Conservation (phyloP, 2,113 vertebrate species). For the Laticauda colubrina region DNA sequence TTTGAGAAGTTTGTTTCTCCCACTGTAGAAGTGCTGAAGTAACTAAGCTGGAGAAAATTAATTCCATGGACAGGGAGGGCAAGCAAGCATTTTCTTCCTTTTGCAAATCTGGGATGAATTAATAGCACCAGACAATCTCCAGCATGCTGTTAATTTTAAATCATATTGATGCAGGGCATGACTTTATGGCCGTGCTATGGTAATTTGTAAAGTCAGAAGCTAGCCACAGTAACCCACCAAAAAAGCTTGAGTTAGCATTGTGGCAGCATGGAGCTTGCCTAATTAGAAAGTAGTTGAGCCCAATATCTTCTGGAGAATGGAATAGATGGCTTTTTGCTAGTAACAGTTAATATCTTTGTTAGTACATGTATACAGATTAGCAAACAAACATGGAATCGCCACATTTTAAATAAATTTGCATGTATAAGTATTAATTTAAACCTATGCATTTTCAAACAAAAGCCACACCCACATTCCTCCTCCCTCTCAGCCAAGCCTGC, state of each 20-base stretch:
- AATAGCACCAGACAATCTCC: background rate
- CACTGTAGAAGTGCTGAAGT: background rate
- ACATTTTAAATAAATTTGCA: slow-evolving; percentile 4
- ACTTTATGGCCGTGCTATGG: background rate
- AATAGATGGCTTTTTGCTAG: background rate
- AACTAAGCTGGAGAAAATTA: background rate
- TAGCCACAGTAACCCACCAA: background rate
- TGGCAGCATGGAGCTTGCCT: background rate
- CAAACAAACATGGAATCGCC: background rate
- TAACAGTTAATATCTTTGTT: background rate
- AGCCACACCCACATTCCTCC: background rate
- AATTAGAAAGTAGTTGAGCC: background rate
- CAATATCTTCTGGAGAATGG: background rate
- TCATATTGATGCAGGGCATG: background rate
- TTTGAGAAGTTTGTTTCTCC: background rate
- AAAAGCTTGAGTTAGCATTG: background rate
- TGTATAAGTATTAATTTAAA: slow-evolving; percentile 20
- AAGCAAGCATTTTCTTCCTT: background rate
- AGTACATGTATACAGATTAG: background rate
- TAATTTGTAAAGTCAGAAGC: background rate
- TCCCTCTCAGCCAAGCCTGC: background rate
- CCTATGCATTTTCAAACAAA: slow-evolving; percentile 27
- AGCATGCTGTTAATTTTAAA: background rate
- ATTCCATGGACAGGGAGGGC: background rate
- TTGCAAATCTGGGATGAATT: background rate